Conservation (phyloP, 2,113 vertebrate genomes). For the Tenebrosternarchus preto region DNA sequence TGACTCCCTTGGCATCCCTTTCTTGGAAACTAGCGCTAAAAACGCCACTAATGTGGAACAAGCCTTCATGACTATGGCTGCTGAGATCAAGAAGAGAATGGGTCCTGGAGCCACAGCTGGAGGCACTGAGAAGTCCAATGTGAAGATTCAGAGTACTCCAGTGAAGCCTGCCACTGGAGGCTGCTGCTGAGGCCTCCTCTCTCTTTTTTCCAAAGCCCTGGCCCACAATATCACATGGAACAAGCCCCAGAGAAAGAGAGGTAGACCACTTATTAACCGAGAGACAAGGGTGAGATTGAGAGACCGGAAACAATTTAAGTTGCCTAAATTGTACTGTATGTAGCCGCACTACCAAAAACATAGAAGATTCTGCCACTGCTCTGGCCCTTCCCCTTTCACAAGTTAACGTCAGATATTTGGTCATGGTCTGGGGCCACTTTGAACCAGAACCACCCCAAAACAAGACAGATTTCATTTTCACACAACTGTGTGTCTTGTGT, state of each 20-base stretch:
- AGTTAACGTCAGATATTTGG: slow-evolving; percentile 54
- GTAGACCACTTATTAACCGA: slow-evolving; percentile 50
- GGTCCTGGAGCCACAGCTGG: slow-evolving; percentile 94
- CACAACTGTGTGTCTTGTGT: slow-evolving; percentile 83
- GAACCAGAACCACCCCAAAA: slow-evolving; percentile 74
- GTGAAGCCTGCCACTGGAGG: slow-evolving; percentile 95
- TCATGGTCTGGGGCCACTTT: slow-evolving; percentile 61
- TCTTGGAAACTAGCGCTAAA: slow-evolving; percentile 99
- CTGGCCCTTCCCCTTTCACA: slow-evolving; percentile 55
- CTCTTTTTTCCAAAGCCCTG: slow-evolving; percentile 2
- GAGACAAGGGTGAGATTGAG: slow-evolving; percentile 56
- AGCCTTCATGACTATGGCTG: slow-evolving; percentile 99
- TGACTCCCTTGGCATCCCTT: slow-evolving; percentile 96
- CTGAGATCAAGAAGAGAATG: slow-evolving; percentile 99
- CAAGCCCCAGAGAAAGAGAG: slow-evolving; percentile 82
- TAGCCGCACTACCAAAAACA: slow-evolving; percentile 90
- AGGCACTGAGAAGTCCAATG: slow-evolving; percentile 91
- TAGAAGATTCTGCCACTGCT: slow-evolving; percentile 44
- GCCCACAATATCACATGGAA: slow-evolving; percentile 63
- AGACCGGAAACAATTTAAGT: slow-evolving; percentile 77
- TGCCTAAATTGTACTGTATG: slow-evolving; percentile 98
- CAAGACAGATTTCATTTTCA: slow-evolving; percentile 87
- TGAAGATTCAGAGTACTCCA: slow-evolving; percentile 97
- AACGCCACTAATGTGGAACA: slow-evolving; percentile 99
- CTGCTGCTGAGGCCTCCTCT: slow-evolving; percentile 79